phyloP scores from a whole-genome alignment of 2,797 vertebrate genomes.

The Pristis pectinata region DNA sequence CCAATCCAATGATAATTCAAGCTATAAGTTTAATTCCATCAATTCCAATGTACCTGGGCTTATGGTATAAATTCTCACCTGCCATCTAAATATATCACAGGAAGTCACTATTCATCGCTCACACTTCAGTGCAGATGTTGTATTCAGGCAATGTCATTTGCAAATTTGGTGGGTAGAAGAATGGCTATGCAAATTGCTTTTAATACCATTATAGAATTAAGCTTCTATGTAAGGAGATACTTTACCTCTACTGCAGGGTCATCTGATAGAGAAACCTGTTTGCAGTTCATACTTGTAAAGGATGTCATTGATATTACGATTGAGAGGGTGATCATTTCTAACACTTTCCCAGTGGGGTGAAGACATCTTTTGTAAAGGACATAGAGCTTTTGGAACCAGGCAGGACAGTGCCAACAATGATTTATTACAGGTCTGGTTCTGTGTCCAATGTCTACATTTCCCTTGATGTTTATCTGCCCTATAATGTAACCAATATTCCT shows the following conservation, averaged over 20 bases:
- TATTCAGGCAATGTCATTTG: not conserved
- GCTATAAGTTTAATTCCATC: not conserved
- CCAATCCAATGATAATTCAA: not conserved
- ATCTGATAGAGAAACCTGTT: not conserved
- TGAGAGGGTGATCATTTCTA: not conserved
- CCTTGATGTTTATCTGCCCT: not conserved
- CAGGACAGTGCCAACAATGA: not conserved
- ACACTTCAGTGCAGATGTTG: not conserved
- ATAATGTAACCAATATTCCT: not conserved
- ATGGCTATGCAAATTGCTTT: not conserved
- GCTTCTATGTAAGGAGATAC: not conserved
- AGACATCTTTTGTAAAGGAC: not conserved
- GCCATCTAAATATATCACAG: not conserved
- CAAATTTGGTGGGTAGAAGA: not conserved
- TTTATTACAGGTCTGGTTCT: no score
- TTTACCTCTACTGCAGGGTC: not conserved
- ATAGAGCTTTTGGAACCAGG: not conserved
- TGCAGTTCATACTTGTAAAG: not conserved
- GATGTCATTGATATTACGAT: not conserved
- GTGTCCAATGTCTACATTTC: no score
- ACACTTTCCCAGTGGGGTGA: not conserved
- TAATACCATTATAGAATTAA: not conserved
- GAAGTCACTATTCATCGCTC: not conserved
- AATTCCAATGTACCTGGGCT: not conserved
- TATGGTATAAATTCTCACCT: not conserved